phyloP scores from a whole-genome alignment of 2,888 invertebrate genomes.

The Lepidocyrtinus sp. region DNA sequence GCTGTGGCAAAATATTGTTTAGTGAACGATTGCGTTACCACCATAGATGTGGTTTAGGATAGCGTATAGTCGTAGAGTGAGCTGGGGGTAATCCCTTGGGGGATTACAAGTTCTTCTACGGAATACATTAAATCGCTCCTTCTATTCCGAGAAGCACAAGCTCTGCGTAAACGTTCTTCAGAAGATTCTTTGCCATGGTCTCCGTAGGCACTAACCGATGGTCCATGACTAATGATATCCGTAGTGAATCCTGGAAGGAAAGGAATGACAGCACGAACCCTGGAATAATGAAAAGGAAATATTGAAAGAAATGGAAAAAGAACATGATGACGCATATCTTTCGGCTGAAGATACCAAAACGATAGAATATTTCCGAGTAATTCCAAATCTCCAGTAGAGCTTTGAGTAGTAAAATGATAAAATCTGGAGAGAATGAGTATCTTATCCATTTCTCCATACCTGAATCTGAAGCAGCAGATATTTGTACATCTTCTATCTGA shows the following conservation, averaged over 20 bases:
- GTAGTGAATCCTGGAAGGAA: slow-evolving; percentile 60
- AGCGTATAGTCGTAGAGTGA: no score
- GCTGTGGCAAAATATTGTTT: no score
- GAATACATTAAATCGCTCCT: no score
- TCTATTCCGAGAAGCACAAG: slow-evolving; percentile 59
- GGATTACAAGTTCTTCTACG: slow-evolving; percentile 6
- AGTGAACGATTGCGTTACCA: background rate
- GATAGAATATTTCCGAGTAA: background rate
- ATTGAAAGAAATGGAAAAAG: no score
- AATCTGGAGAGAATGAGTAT: slow-evolving; percentile 15
- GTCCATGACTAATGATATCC: slow-evolving; percentile 62
- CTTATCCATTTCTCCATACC: no score
- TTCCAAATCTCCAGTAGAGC: no score
- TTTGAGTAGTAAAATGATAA: no score
- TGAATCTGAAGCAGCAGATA: slow-evolving; percentile 58
- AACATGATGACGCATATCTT: background rate
- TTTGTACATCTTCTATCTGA: slow-evolving; percentile 59
- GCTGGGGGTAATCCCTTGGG: background rate
- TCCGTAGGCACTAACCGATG: slow-evolving; percentile 55
- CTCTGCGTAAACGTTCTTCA: slow-evolving; percentile 63
- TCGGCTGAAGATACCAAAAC: slow-evolving; percentile 20
- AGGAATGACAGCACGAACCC: slow-evolving; percentile 62
- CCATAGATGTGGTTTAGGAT: no score
- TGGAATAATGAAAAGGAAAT: slow-evolving; percentile 42
- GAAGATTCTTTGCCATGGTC: slow-evolving; percentile 56